Evolutionary conservation across 1,140 invertebrate species (phyloP).

Genomic region (Harlomillsia oculata): DNA sequence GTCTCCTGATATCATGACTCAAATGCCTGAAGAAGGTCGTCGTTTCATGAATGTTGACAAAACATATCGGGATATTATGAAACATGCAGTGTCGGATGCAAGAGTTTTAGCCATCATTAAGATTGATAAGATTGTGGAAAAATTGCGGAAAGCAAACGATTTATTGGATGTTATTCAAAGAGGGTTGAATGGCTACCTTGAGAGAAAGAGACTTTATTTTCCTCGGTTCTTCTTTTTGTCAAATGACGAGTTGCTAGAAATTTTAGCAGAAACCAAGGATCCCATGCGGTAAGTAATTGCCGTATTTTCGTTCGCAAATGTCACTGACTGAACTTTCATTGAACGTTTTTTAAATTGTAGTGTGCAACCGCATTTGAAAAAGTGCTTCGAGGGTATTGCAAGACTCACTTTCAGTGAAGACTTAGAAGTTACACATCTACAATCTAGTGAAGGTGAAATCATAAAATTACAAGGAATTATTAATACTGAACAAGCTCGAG

Average conservation of each 20-base stretch:
- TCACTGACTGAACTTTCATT: not conserved
- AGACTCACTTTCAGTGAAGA: conserved; percentile 73
- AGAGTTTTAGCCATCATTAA: conserved; percentile 73
- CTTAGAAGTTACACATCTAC: conserved; percentile 80
- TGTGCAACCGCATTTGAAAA: conserved; percentile 96
- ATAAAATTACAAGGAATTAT: conserved; percentile 68
- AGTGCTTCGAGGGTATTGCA: conserved; percentile 90
- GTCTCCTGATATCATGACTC: conserved; percentile 89
- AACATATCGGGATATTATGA: conserved; percentile 93
- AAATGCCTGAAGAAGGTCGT: conserved; percentile 84
- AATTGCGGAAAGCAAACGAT: conserved; percentile 77
- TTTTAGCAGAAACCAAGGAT: conserved; percentile 93
- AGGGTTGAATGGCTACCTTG: conserved; percentile 86
- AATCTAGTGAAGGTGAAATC: conserved; percentile 76
- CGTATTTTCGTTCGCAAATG: not conserved
- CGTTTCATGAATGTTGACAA: conserved; percentile 86
- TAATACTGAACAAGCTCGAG: conserved; percentile 75
- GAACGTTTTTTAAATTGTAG: conserved; percentile 39
- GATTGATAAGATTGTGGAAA: conserved; percentile 88
- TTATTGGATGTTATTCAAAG: conserved; percentile 80
- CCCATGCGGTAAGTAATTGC: conserved; percentile 59
- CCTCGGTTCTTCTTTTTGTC: conserved; percentile 95
- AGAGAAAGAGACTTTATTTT: conserved; percentile 90
- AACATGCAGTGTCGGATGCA: conserved; percentile 62
- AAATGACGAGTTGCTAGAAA: conserved; percentile 91